These are phyloP conservation scores for Mantis religiosa DNA, from an alignment of 2,888 invertebrate species.

Conservation along the genomic window DNA sequence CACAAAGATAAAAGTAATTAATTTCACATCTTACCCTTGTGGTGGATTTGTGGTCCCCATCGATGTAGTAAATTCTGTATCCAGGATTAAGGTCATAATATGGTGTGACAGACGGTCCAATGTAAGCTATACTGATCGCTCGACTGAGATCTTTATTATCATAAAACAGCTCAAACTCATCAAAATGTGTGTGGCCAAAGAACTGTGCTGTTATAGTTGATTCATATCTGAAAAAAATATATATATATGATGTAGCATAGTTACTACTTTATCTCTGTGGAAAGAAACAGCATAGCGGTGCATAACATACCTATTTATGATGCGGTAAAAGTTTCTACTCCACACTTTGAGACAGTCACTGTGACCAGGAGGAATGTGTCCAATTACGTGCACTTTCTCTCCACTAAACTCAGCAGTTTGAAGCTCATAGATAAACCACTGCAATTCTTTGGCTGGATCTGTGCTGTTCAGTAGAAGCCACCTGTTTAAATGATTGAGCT, in stretches of 20 bases:
- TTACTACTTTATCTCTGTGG: not conserved
- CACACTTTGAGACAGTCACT: constrained; percentile 91
- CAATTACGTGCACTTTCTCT: constrained; percentile 94
- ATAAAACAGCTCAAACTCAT: constrained; percentile 91
- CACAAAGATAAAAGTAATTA: not conserved
- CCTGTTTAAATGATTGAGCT: constrained; percentile 46
- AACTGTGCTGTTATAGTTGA: constrained; percentile 87
- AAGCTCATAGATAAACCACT: constrained; percentile 92
- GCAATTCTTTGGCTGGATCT: constrained; percentile 90
- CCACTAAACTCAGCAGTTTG: constrained; percentile 90
- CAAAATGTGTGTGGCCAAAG: constrained; percentile 90
- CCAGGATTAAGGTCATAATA: constrained; percentile 91
- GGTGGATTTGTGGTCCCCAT: constrained; percentile 82
- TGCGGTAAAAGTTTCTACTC: constrained; percentile 90
- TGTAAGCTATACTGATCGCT: constrained; percentile 82
- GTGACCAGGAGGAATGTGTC: constrained; percentile 93
- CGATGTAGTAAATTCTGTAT: constrained; percentile 92
- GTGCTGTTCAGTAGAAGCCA: constrained; percentile 91
- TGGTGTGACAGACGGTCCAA: constrained; percentile 92
- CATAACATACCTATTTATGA: constrained; percentile 64
- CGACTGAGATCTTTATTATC: constrained; percentile 76
- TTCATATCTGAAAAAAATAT: constrained; percentile 58
- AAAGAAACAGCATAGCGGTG: not conserved
- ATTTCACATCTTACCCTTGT: constrained; percentile 59
- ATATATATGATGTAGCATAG: not conserved